Base-by-base conservation (phyloP, 2,888 invertebrate genomes). In the Megamerina dolium region DNA sequence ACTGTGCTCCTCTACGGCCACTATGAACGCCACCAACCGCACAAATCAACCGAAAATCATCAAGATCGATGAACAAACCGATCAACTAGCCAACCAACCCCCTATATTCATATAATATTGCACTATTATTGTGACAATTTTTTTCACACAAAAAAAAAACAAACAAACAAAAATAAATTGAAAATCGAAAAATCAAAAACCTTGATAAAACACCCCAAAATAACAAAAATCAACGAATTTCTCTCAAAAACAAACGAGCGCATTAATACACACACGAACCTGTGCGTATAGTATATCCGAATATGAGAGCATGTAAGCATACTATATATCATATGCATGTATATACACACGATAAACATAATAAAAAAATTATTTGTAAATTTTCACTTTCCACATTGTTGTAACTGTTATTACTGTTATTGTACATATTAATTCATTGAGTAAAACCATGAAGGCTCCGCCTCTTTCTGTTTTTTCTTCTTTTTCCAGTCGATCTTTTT, bases 141-240 rank as follows among this genome's bases (percentile, higher is more conserved):
- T 37, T 48, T 46, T 45, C 21, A 37, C 46, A 34, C 51, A 54
- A 65, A 66, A 41, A 17, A 39, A 37, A 39, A 36, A 26, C 19
- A 43, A 61, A 60, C 60, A 62, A 60, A 60, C 59, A 61, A 58
- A 63, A 61, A 63, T 59, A 59, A 62, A 37, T 13, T 31, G 2
- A 12, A 23, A 32, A 8, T 16, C 18, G 5, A 32, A 13, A 16
- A 46, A 37, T 43, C 41, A 48, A 60, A 67, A 68, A 65, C 61
- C 60, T 59, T 63, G 58, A 60, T 63, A 63, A 68, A 68, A 67
- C 68, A 68, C 69, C 68, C 68, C 65, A 67, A 64, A 68, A 64
- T 62, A 67, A 62, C 62, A 66, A 64, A 68, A 67, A 66, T 68
- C 64, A 61, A 58, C 63, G 56, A 62, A 63, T 66, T 68, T 66